Conservation (phyloP, 2,888 invertebrate species). For the Nephrotoma appendiculata region DNA sequence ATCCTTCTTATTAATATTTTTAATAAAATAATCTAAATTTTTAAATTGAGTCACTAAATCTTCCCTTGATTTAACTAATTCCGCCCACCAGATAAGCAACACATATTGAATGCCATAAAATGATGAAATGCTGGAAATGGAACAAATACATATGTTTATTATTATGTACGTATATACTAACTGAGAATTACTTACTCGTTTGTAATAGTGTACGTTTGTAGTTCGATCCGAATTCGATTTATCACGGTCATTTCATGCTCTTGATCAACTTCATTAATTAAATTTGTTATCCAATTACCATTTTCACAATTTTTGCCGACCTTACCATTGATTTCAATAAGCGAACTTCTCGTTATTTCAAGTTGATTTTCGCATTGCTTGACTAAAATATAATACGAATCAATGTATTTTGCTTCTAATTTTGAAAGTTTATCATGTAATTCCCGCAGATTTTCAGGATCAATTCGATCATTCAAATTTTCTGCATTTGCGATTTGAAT, state of each 20-base stretch:
- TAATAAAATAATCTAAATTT: slow-evolving; percentile 18
- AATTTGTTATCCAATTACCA: not conserved
- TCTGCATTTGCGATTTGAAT: slow-evolving; percentile 27
- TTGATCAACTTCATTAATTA: not conserved
- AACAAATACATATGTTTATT: not conserved
- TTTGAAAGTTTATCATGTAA: slow-evolving; percentile 30
- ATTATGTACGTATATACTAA: not conserved
- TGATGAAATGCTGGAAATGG: slow-evolving; percentile 7
- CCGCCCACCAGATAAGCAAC: slow-evolving; percentile 21
- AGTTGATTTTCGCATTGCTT: not conserved
- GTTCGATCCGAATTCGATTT: not conserved
- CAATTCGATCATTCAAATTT: slow-evolving; percentile 11
- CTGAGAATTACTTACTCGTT: not conserved
- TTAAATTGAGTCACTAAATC: slow-evolving; percentile 17
- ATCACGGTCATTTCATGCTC: not conserved
- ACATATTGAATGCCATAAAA: slow-evolving; percentile 14
- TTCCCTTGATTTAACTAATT: slow-evolving; percentile 14
- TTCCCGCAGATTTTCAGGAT: not conserved
- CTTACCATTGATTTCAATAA: not conserved
- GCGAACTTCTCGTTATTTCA: not conserved
- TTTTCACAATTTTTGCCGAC: not conserved
- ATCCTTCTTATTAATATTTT: slow-evolving; percentile 18
- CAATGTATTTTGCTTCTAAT: slow-evolving; percentile 42
- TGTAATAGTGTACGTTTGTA: not conserved
- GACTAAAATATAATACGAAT: slow-evolving; percentile 16